phyloP scores from a whole-genome alignment of 2,113 vertebrate genomes.

The Xenopus borealis region DNA sequence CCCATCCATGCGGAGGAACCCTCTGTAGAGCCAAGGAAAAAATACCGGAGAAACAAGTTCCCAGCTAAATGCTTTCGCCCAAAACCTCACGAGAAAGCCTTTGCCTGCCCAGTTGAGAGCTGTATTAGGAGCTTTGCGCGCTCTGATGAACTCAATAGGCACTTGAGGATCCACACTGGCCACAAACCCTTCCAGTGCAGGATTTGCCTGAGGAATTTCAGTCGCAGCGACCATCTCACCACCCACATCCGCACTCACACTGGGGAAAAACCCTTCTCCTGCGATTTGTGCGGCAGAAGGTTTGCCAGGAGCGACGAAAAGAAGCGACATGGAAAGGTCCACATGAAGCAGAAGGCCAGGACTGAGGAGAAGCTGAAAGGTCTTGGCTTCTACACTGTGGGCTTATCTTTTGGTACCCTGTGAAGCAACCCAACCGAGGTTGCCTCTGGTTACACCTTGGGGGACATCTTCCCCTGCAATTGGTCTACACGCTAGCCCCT shows the following conservation, averaged over 20 bases:
- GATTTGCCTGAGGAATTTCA: slow-evolving; percentile 94
- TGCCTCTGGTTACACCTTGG: neutral
- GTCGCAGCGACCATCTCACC: slow-evolving; percentile 96
- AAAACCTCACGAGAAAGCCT: slow-evolving; percentile 88
- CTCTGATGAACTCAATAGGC: slow-evolving; percentile 92
- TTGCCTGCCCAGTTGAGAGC: slow-evolving; percentile 90
- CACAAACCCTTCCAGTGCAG: slow-evolving; percentile 98
- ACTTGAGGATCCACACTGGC: slow-evolving; percentile 95
- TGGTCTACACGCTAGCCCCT: slow-evolving; percentile 3
- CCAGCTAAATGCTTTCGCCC: slow-evolving; percentile 81
- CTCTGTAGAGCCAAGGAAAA: slow-evolving; percentile 65
- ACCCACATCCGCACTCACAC: slow-evolving; percentile 97
- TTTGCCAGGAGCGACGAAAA: slow-evolving; percentile 92
- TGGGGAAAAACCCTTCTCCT: slow-evolving; percentile 94
- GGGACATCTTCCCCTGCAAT: neutral
- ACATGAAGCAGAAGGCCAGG: slow-evolving; percentile 92
- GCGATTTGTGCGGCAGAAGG: slow-evolving; percentile 91
- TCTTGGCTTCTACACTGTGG: slow-evolving; percentile 68
- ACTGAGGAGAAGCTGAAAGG: slow-evolving; percentile 89
- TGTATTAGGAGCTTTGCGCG: slow-evolving; percentile 92
- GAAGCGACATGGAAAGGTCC: slow-evolving; percentile 92
- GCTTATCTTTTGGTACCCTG: slow-evolving; percentile 67
- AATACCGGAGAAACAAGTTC: slow-evolving; percentile 74
- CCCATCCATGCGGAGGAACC: slow-evolving; percentile 62
- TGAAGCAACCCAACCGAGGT: slow-evolving; percentile 36